A percentile compares a stretch with the other conserved stretches of the same genome.
Conservation (phyloP, 2,113 vertebrate species). For the cattle (Bos taurus) region DNA sequence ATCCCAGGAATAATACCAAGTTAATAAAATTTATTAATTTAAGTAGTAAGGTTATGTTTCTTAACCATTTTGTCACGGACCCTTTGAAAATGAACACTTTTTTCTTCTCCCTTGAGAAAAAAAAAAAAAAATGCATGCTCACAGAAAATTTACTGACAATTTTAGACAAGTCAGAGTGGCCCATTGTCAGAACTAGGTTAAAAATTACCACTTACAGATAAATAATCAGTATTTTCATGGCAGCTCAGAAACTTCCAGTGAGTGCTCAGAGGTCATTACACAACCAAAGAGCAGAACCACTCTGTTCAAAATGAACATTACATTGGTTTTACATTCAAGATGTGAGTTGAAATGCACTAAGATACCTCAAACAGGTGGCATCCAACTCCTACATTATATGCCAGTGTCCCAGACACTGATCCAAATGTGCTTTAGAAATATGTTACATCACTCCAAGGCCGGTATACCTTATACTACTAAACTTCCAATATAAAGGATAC, state of each 20-base stretch:
- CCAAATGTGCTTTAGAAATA: not conserved
- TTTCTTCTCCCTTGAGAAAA: not conserved
- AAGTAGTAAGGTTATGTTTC: not conserved
- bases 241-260: not conserved
- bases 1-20: not conserved
- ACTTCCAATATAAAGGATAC: not conserved
- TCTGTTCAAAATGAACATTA: not conserved
- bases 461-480: not conserved
- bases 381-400: not conserved
- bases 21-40: not conserved
- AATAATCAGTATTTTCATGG: not conserved
- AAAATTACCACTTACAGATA: not conserved
- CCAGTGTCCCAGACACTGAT: no score
- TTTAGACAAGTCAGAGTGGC: not conserved
- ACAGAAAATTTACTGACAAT: not conserved
- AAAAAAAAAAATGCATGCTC: not conserved
- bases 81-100: not conserved
- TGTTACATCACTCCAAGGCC: not conserved
- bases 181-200: not conserved
- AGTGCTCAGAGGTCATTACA: not conserved
- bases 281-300: not conserved
- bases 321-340: not conserved
- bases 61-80: not conserved
- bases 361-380: not conserved
- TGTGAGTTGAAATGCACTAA: not conserved